Conservation (phyloP, 2,797 vertebrate species). For the Anguilla pacifica region DNA sequence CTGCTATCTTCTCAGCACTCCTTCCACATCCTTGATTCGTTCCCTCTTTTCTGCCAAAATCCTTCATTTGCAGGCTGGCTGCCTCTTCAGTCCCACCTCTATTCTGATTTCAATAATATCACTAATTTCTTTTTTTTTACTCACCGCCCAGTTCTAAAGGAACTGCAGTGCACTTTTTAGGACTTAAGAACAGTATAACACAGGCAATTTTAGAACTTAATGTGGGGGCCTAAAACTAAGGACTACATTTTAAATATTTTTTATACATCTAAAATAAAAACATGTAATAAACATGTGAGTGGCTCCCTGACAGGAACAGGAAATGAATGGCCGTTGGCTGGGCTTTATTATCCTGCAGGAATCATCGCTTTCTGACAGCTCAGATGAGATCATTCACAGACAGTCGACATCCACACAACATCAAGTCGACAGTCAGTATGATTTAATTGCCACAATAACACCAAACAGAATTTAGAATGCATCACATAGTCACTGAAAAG, state of each 20-base stretch:
- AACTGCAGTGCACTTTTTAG: background rate
- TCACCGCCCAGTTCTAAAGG: background rate
- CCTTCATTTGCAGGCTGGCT: background rate
- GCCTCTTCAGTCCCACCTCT: background rate
- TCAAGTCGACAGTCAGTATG: slow-evolving; percentile 1
- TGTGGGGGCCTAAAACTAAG: background rate
- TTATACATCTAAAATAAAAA: background rate
- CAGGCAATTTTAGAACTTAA: background rate
- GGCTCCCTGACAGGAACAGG: background rate
- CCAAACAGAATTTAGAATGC: slow-evolving; percentile 7
- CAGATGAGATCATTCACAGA: background rate
- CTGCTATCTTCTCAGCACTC: background rate
- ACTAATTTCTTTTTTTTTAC: background rate
- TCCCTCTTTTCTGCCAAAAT: background rate
- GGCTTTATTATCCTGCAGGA: background rate
- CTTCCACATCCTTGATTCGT: background rate
- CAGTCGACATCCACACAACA: slow-evolving; percentile 5
- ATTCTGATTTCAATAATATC: background rate
- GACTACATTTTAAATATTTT: background rate
- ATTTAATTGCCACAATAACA: background rate
- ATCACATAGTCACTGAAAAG: background rate
- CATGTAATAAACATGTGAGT: background rate
- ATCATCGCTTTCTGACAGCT: background rate
- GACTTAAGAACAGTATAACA: background rate
- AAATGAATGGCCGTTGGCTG: background rate